A percentile compares a stretch with the other conserved stretches of the same genome.
Conservation (phyloP, 2,113 vertebrate species). For the Phyllostomus discolor region DNA sequence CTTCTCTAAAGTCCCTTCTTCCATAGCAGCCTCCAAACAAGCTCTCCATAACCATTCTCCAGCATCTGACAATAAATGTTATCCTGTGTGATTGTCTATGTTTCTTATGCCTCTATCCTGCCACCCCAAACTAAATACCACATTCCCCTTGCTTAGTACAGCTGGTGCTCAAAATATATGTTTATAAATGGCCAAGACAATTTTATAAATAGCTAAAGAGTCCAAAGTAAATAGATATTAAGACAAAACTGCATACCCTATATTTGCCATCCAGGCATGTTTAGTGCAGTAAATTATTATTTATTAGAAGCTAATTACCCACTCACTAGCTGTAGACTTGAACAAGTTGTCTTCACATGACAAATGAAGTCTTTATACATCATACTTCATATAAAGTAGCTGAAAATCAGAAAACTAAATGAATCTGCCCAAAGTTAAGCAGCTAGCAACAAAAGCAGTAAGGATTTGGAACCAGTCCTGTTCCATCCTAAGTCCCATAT, state of each 20-base stretch:
- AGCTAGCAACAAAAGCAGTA: neutral
- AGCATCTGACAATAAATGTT: constrained; percentile 26
- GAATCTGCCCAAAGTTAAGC: neutral
- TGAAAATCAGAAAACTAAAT: constrained; percentile 7
- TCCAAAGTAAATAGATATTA: constrained; percentile 21
- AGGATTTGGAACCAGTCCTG: neutral
- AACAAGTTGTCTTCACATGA: neutral
- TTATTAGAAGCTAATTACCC: neutral
- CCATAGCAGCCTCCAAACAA: neutral
- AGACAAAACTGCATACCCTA: neutral
- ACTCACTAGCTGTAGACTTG: neutral
- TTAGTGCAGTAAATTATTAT: constrained; percentile 14
- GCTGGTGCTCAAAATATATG: neutral
- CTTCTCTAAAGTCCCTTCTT: neutral
- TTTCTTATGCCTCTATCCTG: neutral
- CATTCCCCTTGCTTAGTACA: neutral
- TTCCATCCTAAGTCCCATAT: neutral
- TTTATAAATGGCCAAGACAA: neutral
- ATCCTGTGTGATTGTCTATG: neutral
- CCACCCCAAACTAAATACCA: neutral
- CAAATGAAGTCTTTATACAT: neutral
- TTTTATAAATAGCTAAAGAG: constrained; percentile 10
- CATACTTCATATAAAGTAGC: neutral
- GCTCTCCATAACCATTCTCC: neutral
- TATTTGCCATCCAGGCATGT: neutral